Base-by-base conservation (phyloP, 35 echinoderm and acorn worm genomes). In the Diadema setosum region DNA sequence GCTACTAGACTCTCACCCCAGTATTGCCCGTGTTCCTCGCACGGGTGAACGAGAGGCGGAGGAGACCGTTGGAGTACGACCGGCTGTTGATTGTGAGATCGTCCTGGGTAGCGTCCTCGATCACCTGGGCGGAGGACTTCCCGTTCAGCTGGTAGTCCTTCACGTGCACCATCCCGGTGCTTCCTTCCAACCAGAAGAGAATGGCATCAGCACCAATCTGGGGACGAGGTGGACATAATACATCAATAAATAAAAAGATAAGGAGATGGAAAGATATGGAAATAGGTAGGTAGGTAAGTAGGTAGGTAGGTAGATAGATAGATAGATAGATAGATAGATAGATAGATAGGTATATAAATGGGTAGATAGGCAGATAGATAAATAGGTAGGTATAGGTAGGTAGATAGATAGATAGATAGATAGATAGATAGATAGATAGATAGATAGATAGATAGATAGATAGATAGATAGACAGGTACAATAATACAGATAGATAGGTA, bases 181-280 rank as follows among this genome's bases (percentile, higher is more conserved):
- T 64, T 36, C 41, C 82, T 48, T 70, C 33, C 20, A 81, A 23
- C 81, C 89, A 91, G 35, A 73, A 80, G 17, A 93, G 44, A 25
- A 96, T 84, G 25, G 94, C 94, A 88, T 96, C 94, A 42, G 94
- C 91, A 3, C 81, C 85, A 42, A 85, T 31, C 94, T 96, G 60
- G 5, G 31, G 29, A 20, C 26, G 39, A 25, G 20, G 34, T 9
- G 12, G 6, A 2, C 23, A 41, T 37, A 80, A 80, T 74, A 30
- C 56, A 58, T 20, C 18, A 20, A 25, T 20, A 5, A 20, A 58
- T 1, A 58, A 58, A 58, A 20, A 58, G 30, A 24, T n/a, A 12
- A 14, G 5, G 30, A 29, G 5, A 61, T 24, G 21, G n/a, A 11
- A 24, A 5, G 12, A 5, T 24, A n/a, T n/a, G n/a, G n/a, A n/a